Evolutionary conservation across 1,140 invertebrate genomes (phyloP), one percentile per base, ranked within the genome.

Genomic region (Pseudomyrmex dendroicus): DNA sequence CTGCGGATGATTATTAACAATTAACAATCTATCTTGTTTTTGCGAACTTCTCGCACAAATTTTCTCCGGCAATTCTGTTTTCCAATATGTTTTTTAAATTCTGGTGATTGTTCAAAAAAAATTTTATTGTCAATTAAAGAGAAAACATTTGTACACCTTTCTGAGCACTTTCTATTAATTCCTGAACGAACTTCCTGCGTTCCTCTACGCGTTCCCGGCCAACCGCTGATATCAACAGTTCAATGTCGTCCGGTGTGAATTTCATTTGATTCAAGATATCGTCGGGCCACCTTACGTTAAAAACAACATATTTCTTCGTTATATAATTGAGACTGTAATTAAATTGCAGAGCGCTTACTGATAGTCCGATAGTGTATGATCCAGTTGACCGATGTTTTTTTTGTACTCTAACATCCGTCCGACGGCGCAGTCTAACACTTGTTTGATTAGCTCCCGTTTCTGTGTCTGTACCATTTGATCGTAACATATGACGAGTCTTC

Each of bases 381-480:
- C 84, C 3, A 91, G 22, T 25, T 89, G 83, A 4, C 92, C 90
- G 7, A 94, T 90, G 57, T 92, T 85, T 25, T 66, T 64, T 54
- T 92, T 91, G 46, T 91, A 92, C 20, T 94, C 93, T 0, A 94
- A 84, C 93, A 94, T 94, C 54, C 93, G 88, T 0, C 85, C 91
- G 8, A 94, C 91, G 0, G 90, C 76, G 46, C 90, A 92, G 86
- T 96, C 95, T 0, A 97, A 91, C 7, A 96, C 89, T 80, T 95
- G 92, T 72, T 95, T 94, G 1, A 96, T 91, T 0, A 96, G 88
- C 4, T 94, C 76, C 64, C 96, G 91, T 86, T 96, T 96, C 89
- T 96, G 96, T 9, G 95, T 95, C 73, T 96, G 96, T 22, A 96
- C 93, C 25, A 96, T 95, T 86, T 96, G 95, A 89, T 96, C 95